Evolutionary conservation across 2,113 vertebrate species (phyloP), one percentile per base, ranked within the genome.

Genomic region (Apodemus sylvaticus): DNA sequence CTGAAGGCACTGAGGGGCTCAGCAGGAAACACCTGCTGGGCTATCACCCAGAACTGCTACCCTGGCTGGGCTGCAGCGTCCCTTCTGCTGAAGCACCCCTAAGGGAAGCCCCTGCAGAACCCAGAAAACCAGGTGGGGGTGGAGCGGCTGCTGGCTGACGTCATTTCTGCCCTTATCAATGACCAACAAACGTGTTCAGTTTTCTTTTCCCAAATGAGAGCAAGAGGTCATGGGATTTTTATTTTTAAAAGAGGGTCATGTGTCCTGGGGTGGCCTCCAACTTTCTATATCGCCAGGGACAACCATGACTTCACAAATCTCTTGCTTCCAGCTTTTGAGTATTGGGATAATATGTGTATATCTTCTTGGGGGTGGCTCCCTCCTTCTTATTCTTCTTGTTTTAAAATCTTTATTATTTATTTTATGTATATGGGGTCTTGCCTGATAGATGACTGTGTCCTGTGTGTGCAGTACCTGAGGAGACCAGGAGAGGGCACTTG

Each of bases 121-220:
- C 1, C 81, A 68, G 31, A 62, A 88, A 76, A 77, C 48, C 13
- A 1, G 13, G 20, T 26, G 11, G 36, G 55, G 62, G 62, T 58
- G 55, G 55, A n/a, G 17, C 26, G 55, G 34, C 19, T 20, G 6
- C 53, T 70, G 62, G 55, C 73, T 95, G 60, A 89, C 20, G 51
- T 82, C 92, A 90, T 58, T 87, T 86, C 86, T 89, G 36, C 77
- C 94, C 95, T 62, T 36, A 60, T 36, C 86, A 36, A 31, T 74
- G 68, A 86, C 31, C 2, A 29, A 68, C 78, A 89, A 36, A 66
- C 4, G 31, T 90, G 87, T 42, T 70, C 34, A 93, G 26, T 85
- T 90, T 70, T 64, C 58, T 39, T 95, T 94, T 60, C 64, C 29
- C 2, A 20, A 88, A 64, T 73, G 73, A 93, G 39, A 95, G 51